A percentile compares a stretch with the other conserved stretches of the same genome.
Conservation (phyloP, 2,888 invertebrate species). For the Drosophila infuscata region DNA sequence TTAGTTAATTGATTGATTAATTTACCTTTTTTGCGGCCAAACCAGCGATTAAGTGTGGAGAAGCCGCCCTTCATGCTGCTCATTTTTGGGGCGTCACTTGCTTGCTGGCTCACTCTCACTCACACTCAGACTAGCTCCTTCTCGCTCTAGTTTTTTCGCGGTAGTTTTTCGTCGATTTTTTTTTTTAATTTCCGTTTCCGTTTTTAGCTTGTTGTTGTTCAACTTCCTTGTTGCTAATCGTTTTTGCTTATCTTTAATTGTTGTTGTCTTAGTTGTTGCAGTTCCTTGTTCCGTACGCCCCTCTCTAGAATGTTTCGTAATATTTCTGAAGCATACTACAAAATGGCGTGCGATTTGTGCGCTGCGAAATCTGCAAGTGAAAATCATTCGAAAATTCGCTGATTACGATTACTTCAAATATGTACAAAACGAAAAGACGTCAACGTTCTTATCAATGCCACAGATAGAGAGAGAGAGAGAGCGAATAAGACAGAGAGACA, state of each 20-base stretch:
- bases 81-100: slow-evolving; percentile 68
- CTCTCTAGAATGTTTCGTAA: slow-evolving; percentile 68
- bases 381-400: slow-evolving; percentile 43
- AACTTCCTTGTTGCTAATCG: slow-evolving; percentile 3
- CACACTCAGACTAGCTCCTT: slow-evolving; percentile 11
- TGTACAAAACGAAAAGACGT: slow-evolving; percentile 31
- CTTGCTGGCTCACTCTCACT: slow-evolving; percentile 7
- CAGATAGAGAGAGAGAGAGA: background rate
- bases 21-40: slow-evolving; percentile 85
- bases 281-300: slow-evolving; percentile 26
- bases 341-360: slow-evolving; percentile 71
- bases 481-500: background rate
- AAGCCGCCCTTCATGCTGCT: slow-evolving; percentile 85
- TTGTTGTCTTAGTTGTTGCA: background rate
- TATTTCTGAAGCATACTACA: slow-evolving; percentile 68
- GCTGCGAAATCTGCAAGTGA: slow-evolving; percentile 73
- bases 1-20: slow-evolving; percentile 4
- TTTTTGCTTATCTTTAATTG: slow-evolving; percentile 1
- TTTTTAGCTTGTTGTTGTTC: background rate
- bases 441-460: slow-evolving; percentile 28
- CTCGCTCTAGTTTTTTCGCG: background rate
- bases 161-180: too few species aligned
- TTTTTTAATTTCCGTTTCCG: background rate
- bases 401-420: slow-evolving; percentile 54
- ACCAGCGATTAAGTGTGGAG: slow-evolving; percentile 85